Conservation (phyloP, 2,113 vertebrate genomes). For the Acrocephalus kingi region DNA sequence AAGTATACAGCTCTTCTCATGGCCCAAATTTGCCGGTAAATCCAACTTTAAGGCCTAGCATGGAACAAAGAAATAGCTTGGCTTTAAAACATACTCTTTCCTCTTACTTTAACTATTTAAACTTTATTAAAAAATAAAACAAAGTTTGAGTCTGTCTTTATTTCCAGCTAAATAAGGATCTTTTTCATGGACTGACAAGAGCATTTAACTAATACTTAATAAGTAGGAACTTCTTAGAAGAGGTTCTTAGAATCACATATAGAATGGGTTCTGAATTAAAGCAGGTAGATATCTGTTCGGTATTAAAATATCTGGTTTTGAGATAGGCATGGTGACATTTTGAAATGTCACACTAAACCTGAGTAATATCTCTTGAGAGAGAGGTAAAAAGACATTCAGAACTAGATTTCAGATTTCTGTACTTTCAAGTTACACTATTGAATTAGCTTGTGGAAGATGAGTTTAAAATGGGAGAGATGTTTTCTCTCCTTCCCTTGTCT, state of each 20-base stretch:
- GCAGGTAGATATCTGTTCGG: background rate
- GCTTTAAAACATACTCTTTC: conserved; percentile 57
- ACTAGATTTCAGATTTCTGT: conserved; percentile 19
- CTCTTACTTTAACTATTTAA: conserved; percentile 71
- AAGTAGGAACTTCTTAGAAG: background rate
- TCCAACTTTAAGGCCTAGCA: conserved; percentile 4
- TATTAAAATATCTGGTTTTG: background rate
- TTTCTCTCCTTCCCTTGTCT: background rate
- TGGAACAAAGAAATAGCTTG: conserved; percentile 57
- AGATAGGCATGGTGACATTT: conserved; percentile 35
- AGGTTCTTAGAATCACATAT: background rate
- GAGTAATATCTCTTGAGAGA: conserved; percentile 29
- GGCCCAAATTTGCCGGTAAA: background rate
- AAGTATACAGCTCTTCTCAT: background rate
- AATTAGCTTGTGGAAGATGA: background rate
- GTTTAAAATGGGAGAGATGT: background rate
- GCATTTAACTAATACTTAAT: background rate
- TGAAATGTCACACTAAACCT: conserved; percentile 42
- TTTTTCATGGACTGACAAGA: background rate
- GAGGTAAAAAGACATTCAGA: conserved; percentile 2
- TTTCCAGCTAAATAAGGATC: conserved; percentile 24
- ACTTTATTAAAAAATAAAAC: conserved; percentile 67
- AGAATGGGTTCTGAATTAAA: background rate
- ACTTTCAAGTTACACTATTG: background rate
- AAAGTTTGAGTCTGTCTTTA: conserved; percentile 63